Evolutionary conservation across 2,888 invertebrate species (phyloP).

Genomic region (Argyresthia goedartella): DNA sequence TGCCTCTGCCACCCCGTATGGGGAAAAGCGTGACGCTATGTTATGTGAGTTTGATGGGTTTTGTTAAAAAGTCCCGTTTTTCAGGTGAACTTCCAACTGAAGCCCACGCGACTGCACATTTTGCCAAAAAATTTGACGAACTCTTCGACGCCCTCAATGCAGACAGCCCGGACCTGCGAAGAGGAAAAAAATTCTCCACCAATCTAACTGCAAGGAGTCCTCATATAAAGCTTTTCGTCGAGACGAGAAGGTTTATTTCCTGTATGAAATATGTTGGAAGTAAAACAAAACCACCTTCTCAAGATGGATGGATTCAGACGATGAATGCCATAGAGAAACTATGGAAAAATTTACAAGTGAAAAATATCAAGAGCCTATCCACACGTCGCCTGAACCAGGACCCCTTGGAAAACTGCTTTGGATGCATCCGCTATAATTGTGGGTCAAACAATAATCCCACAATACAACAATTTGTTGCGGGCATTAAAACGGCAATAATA

Average conservation of each 20-base stretch:
- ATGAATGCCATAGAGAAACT: not conserved
- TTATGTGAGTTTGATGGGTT: slow-evolving; percentile 1
- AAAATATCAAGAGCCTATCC: slow-evolving; percentile 5
- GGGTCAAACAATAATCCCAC: slow-evolving; percentile 14
- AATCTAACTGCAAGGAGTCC: not conserved
- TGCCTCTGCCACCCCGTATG: too few relatives aligned
- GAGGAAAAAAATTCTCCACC: slow-evolving; percentile 6
- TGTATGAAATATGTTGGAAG: not conserved
- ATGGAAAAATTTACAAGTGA: not conserved
- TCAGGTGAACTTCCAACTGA: slow-evolving; percentile 6
- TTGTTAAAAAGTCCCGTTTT: not conserved
- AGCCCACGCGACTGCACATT: slow-evolving; percentile 6
- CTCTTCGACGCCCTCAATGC: slow-evolving; percentile 7
- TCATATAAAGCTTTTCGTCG: not conserved
- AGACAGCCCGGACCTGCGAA: slow-evolving; percentile 1
- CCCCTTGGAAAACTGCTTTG: slow-evolving; percentile 13
- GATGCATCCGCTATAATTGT: slow-evolving; percentile 12
- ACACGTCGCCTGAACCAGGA: slow-evolving; percentile 13
- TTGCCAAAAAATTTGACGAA: slow-evolving; percentile 2
- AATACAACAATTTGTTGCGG: slow-evolving; percentile 12
- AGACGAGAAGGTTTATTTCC: not conserved
- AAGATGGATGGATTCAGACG: not conserved
- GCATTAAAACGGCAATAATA: slow-evolving; percentile 10
- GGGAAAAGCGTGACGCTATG: too few relatives aligned
- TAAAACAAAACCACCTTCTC: not conserved